These are phyloP conservation scores for Dolichopus griseipennis DNA, from an alignment of 2,888 invertebrate genomes.

Conservation along the genomic window DNA sequence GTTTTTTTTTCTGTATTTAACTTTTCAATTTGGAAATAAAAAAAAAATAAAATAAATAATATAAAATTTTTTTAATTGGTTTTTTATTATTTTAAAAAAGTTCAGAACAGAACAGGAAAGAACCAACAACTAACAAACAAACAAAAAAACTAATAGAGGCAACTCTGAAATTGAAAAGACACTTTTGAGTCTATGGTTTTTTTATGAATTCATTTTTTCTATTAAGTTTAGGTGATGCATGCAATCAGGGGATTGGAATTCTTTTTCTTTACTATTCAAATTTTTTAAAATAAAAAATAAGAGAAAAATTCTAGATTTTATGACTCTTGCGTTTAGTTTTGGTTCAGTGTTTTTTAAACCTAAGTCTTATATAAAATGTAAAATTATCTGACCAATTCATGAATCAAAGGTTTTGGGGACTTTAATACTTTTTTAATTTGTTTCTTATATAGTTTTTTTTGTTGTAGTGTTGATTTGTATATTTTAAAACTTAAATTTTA, in stretches of 20 bases:
- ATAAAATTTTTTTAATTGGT: slow-evolving; percentile 4
- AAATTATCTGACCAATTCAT: too few species aligned
- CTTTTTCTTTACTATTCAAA: background rate
- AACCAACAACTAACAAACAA: too few species aligned
- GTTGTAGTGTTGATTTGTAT: too few species aligned
- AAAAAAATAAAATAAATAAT: background rate
- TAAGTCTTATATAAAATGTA: too few species aligned
- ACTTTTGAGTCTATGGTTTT: background rate
- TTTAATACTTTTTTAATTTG: too few species aligned
- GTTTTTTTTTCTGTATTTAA: background rate
- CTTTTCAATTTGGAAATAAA: background rate
- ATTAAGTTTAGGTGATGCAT: background rate
- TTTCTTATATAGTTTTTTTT: too few species aligned
- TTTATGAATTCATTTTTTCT: background rate
- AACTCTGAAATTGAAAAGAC: background rate
- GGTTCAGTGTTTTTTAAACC: too few species aligned
- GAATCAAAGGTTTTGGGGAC: too few species aligned
- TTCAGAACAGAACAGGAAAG: background rate
- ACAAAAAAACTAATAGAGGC: too few species aligned
- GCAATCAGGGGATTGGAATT: background rate
- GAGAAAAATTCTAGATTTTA: too few species aligned
- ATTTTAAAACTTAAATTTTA: background rate
- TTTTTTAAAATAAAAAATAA: background rate
- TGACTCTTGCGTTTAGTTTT: background rate
- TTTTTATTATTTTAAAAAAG: background rate